Percentiles rank a stretch among this genome's conserved stretches.
Evolutionary conservation across 30 jellyfish, hydroid and myxozoan species (phyloP).

Genomic region (Chironex yamaguchii): DNA sequence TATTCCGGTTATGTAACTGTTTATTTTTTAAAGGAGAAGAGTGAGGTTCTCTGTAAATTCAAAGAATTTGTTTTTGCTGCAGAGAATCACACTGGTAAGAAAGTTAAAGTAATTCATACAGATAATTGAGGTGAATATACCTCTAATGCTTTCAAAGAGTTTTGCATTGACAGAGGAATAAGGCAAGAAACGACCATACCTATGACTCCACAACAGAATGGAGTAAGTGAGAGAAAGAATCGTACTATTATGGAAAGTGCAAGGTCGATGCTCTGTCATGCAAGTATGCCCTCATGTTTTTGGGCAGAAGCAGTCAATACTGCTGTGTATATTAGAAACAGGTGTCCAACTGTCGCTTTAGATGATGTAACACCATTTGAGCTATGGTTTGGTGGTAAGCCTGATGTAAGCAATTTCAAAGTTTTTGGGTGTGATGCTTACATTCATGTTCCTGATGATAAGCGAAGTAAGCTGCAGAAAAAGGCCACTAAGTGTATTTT

Average conservation of each 20-base stretch:
- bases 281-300: conserved; percentile 31
- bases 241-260: conserved; percentile 28
- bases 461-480: conserved; percentile 23
- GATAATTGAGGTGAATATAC: no score
- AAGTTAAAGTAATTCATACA: no score
- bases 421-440: conserved; percentile 57
- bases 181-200: conserved; percentile 47
- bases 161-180: conserved; percentile 58
- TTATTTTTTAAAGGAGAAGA: no score
- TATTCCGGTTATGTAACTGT: no score
- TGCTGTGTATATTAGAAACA: conserved; percentile 27
- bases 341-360: conserved; percentile 38
- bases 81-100: no score
- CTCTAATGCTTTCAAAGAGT: conserved; percentile 21
- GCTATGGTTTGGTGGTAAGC: conserved; percentile 35
- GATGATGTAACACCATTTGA: conserved; percentile 43
- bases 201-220: conserved; percentile 59
- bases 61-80: no score
- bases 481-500: conserved; percentile 35
- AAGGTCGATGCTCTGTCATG: conserved; percentile 61
- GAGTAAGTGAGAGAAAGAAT: conserved; percentile 56
- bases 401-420: conserved; percentile 26
- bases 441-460: conserved; percentile 40
- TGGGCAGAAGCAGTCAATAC: conserved; percentile 63
- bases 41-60: no score